Evolutionary conservation across 2,113 vertebrate species (phyloP), one percentile per base, ranked within the genome.

Genomic region (Nerophis ophidion): DNA sequence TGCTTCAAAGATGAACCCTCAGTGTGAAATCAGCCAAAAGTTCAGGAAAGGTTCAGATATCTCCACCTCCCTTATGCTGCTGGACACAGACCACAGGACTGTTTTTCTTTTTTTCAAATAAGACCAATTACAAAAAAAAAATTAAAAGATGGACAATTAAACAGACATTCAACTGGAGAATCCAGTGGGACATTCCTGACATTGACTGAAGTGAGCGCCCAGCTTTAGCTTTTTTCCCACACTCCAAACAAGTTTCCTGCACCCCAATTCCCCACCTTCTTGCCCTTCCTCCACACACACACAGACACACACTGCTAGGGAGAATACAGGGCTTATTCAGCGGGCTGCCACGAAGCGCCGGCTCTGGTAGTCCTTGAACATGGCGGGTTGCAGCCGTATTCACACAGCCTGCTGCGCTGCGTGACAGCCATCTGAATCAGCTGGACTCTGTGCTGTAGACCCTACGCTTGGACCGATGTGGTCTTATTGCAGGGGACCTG

Each of bases 151-250:
- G 58, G 49, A 65, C 50, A 58, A 48, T 74, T 62, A 61, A 67
- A 66, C 51, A 67, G 63, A 70, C 34, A 16, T 35, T 66, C 49
- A 63, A 47, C n/a, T 5, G 35, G 63, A 72, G 53, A 69, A 65
- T 69, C 57, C 53, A 64, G 55, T 59, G 61, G 48, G 1, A 70
- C 47, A 75, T 65, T 72, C 42, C 48, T 40, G 63, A 60, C 47
- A 72, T 59, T 74, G 44, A 70, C 47, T 50, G 19, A 35, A 64
- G 53, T 83, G 66, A 79, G 80, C 63, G 70, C 70, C 84, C 81
- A 84, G 83, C 83, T 74, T 72, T 75, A 68, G 76, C 74, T 26
- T 56, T 84, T 84, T 87, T 90, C 86, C 84, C 87, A 89, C 68
- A 87, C 86, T 89, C 88, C 88, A 89, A 88, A 87, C 81, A 81